These are phyloP conservation scores for Halichoerus grypus DNA, from an alignment of 2,113 vertebrate genomes.

Conservation along the genomic window DNA sequence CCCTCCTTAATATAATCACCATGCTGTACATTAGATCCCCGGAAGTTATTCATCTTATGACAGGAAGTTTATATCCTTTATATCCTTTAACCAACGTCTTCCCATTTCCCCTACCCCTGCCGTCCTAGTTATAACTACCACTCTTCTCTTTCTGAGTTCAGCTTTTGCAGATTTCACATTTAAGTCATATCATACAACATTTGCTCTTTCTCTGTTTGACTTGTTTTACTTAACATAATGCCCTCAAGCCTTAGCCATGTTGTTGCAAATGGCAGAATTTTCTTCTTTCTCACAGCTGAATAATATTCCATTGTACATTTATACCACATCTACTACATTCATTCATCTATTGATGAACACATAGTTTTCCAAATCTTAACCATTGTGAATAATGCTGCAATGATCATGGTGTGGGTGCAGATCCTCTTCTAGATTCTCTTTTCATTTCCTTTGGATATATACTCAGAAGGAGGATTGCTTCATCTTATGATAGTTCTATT, in stretches of 20 bases:
- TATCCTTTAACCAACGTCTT: neutral
- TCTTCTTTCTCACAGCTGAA: neutral
- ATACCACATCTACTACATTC: neutral
- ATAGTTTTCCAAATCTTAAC: neutral
- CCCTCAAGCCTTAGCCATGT: neutral
- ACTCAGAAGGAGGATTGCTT: neutral
- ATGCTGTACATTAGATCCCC: neutral
- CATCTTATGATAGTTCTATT: too few species aligned
- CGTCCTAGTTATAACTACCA: neutral
- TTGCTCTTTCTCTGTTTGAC: neutral
- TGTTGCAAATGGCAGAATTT: neutral
- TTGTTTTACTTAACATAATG: neutral
- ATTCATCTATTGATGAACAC: neutral
- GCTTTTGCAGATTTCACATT: neutral
- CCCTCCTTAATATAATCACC: neutral
- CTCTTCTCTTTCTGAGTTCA: neutral
- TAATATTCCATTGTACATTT: neutral
- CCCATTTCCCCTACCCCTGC: neutral
- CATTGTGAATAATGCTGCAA: neutral
- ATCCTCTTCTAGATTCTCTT: neutral
- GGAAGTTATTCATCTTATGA: neutral
- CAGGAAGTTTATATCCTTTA: neutral
- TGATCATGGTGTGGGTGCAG: neutral
- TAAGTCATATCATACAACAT: neutral
- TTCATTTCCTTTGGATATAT: neutral